These are phyloP conservation scores for Agapostemon virescens DNA, from an alignment of 2,888 invertebrate genomes.

Conservation along the genomic window DNA sequence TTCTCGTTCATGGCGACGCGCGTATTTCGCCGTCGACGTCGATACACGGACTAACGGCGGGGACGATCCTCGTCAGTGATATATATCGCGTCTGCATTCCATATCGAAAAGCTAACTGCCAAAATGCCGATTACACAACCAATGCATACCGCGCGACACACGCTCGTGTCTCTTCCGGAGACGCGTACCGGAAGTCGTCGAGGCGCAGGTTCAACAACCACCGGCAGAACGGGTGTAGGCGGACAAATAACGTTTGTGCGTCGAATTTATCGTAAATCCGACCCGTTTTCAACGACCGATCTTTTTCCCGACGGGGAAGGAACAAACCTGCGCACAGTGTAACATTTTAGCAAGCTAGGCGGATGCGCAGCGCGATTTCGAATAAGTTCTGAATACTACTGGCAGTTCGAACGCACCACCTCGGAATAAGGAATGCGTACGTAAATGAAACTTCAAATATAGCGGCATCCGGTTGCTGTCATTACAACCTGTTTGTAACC, in stretches of 20 bases:
- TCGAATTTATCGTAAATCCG: slow-evolving; percentile 6
- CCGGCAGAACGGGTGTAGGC: background rate
- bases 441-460: background rate
- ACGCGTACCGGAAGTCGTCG: background rate
- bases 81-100: background rate
- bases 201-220: background rate
- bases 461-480: background rate
- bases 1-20: slow-evolving; percentile 21
- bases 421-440: background rate
- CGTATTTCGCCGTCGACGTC: slow-evolving; percentile 3
- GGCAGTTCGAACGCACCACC: background rate
- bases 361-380: background rate
- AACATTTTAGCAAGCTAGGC: background rate
- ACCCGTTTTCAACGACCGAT: background rate
- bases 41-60: slow-evolving; percentile 1
- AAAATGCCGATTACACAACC: slow-evolving; percentile 64
- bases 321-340: background rate
- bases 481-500: background rate
- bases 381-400: background rate
- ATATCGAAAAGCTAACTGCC: slow-evolving; percentile 70
- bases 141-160: background rate
- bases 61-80: background rate
- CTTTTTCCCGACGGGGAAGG: background rate
- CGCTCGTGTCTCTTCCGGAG: background rate
- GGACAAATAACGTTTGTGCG: background rate